Evolutionary conservation across 2,888 invertebrate species (phyloP), one percentile per base, ranked within the genome.

Genomic region (Caenorhabditis drosophilae): DNA sequence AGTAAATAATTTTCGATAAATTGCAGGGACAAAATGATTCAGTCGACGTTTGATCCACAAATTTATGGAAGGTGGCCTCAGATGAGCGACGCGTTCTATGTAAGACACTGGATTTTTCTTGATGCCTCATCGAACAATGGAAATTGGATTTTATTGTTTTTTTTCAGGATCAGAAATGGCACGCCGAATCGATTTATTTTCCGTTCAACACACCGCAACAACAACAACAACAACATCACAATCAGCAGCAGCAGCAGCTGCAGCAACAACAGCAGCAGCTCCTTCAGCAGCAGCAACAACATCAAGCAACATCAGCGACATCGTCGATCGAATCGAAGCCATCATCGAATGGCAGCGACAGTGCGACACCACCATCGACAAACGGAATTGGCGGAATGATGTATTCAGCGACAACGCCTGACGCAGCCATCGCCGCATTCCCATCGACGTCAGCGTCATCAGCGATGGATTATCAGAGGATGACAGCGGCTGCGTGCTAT

Each of bases 21-120:
- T 57, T 63, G 40, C 44, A 64, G 64, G 51, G 64, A 64, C 16
- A 64, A 58, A 26, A 64, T 64, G 64, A 49, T 64, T 20, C 64
- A 64, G 26, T 46, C 54, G 16, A 47, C 64, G 25, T 58, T 64
- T 38, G 58, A 64, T 35, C 36, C 58, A 36, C 64, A 64, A 18
- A 45, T 34, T 7, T 64, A 64, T 45, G 54, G 58, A 18, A 40
- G 64, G 31, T 64, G 64, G 64, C 41, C 54, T 40, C 51, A 52
- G 15, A 56, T 56, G 56, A 53, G 52, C 9, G 57, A 54, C 4
- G 50, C 56, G 3, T 63, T 63, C 40, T 63, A 63, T 26, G 57
- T 57, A n/a, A n/a, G n/a, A n/a, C n/a, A n/a, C n/a, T n/a, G n/a
- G n/a, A n/a, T n/a, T n/a, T n/a, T n/a, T n/a, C n/a, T n/a, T n/a